phyloP scores from a whole-genome alignment of 92 coral and sea anemone genomes.

The Umimayanthus chanpuru region DNA sequence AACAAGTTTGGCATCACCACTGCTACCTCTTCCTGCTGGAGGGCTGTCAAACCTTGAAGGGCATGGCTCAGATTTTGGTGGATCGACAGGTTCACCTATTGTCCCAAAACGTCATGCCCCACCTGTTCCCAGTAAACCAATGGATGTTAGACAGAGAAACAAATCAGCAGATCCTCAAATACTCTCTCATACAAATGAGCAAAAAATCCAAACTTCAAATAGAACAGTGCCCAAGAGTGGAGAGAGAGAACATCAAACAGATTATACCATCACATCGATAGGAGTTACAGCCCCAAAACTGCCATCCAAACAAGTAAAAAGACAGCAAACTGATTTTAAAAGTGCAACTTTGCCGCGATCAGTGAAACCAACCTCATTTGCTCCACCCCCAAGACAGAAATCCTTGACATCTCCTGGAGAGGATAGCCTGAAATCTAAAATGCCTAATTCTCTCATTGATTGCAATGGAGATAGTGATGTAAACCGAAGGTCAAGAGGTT shows the following conservation, averaged over 20 bases:
- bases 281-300: neutral
- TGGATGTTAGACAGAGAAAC: neutral
- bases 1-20: conserved; percentile 37
- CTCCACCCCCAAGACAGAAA: neutral
- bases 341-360: conserved; percentile 34
- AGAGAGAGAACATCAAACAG: neutral
- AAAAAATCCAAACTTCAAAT: neutral
- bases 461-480: conserved; percentile 8
- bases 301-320: neutral
- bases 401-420: neutral
- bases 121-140: conserved; percentile 32
- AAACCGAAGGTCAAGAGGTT: neutral
- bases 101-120: conserved; percentile 65
- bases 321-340: conserved; percentile 2
- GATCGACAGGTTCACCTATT: conserved; percentile 49
- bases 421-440: neutral
- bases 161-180: neutral
- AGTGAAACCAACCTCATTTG: conserved; percentile 22
- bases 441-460: neutral
- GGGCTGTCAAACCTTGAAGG: neutral
- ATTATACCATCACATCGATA: neutral
- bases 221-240: neutral
- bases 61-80: conserved; percentile 27
- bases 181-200: neutral
- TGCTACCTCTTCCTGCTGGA: conserved; percentile 52